A percentile compares a stretch with the other conserved stretches of the same genome.
These are phyloP conservation scores for Maccullochella peelii DNA, from an alignment of 2,113 vertebrate genomes.

Conservation along the genomic window DNA sequence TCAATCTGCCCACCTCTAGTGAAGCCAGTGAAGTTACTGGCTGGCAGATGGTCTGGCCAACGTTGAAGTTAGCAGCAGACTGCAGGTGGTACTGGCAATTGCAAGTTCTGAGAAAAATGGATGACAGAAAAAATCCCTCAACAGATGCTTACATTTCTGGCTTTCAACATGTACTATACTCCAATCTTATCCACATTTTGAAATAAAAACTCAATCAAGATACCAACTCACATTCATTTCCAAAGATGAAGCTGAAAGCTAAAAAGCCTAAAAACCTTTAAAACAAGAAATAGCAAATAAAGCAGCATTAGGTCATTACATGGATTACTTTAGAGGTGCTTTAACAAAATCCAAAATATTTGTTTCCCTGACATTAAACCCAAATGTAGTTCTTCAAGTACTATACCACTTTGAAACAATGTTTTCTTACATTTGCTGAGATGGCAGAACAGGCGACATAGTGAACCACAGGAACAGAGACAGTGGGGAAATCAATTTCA, in stretches of 20 bases:
- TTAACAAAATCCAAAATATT: background rate
- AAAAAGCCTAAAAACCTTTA: background rate
- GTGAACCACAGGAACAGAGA: constrained; percentile 43
- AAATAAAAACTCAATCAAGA: background rate
- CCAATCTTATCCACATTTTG: background rate
- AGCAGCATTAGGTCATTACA: background rate
- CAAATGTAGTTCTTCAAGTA: background rate
- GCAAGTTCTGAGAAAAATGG: background rate
- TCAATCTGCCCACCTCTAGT: background rate
- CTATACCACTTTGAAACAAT: constrained; percentile 4
- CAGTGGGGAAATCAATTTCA: constrained; percentile 60
- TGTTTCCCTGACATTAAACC: constrained; percentile 18
- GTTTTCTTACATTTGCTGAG: constrained; percentile 49
- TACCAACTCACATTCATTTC: background rate
- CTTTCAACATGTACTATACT: background rate
- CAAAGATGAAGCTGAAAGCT: background rate
- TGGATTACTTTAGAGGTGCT: background rate
- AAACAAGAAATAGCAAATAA: background rate
- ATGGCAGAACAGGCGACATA: constrained; percentile 41
- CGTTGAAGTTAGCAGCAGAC: background rate
- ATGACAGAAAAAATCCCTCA: background rate
- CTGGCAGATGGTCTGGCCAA: background rate
- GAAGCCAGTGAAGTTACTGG: background rate
- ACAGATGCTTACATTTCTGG: background rate
- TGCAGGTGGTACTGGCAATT: background rate